Evolutionary conservation across 2,888 invertebrate species (phyloP).

Genomic region (Kuschelorhynchus macadamiae): DNA sequence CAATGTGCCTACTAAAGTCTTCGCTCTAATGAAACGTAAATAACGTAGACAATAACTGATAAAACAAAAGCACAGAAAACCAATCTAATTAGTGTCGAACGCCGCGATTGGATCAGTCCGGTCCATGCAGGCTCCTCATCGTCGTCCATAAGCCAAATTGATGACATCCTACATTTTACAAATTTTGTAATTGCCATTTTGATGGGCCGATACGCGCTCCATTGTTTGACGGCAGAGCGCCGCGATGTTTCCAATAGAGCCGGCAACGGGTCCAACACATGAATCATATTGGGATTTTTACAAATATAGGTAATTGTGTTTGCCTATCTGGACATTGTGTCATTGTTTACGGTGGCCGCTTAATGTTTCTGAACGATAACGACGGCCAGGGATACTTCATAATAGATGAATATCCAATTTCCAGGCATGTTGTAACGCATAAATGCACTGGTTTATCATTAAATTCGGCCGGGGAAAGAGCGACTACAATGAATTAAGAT

Average conservation of each 20-base stretch:
- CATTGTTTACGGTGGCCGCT: slow-evolving; percentile 58
- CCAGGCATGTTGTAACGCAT: slow-evolving; percentile 55
- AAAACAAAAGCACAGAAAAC: slow-evolving; percentile 58
- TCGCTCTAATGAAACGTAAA: slow-evolving; percentile 20
- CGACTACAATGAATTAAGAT: slow-evolving; percentile 36
- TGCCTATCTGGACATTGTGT: slow-evolving; percentile 64
- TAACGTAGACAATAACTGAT: slow-evolving; percentile 6
- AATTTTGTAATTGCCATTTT: slow-evolving; percentile 65
- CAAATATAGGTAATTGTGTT: slow-evolving; percentile 66
- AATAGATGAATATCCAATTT: slow-evolving; percentile 60
- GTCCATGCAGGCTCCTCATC: slow-evolving; percentile 34
- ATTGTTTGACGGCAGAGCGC: slow-evolving; percentile 50
- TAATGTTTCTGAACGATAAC: slow-evolving; percentile 52
- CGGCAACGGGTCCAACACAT: slow-evolving; percentile 46
- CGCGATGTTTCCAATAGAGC: slow-evolving; percentile 58
- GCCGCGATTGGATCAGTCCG: too few relatives aligned
- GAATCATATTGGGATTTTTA: slow-evolving; percentile 65
- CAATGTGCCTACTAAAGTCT: too few relatives aligned
- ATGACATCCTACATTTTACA: slow-evolving; percentile 64
- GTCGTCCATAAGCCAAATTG: slow-evolving; percentile 56
- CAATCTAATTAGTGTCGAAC: slow-evolving; percentile 57
- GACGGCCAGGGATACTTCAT: slow-evolving; percentile 57
- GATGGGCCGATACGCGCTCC: slow-evolving; percentile 50
- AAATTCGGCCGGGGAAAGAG: slow-evolving; percentile 41
- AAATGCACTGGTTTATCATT: slow-evolving; percentile 53